These are phyloP conservation scores for Hydraecia micacea DNA, from an alignment of 2,888 invertebrate species.

Conservation along the genomic window DNA sequence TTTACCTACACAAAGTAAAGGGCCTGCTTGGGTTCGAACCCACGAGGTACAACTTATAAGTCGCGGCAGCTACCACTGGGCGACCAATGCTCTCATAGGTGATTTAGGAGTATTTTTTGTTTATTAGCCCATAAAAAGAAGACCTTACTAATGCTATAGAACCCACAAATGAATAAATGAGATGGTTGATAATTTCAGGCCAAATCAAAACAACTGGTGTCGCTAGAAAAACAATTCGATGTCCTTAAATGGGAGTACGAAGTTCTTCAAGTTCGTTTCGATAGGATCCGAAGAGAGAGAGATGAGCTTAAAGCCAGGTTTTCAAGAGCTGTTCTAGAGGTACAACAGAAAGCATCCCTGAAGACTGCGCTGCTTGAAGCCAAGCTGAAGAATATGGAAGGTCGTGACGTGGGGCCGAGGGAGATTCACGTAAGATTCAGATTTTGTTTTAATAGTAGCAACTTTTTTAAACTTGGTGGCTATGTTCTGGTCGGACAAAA, in stretches of 20 bases:
- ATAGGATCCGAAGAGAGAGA: constrained; percentile 93
- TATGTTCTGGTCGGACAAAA: background rate
- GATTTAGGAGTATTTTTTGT: background rate
- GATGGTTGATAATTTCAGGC: constrained; percentile 76
- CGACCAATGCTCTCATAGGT: too few species aligned
- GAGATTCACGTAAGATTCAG: constrained; percentile 90
- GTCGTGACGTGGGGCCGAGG: constrained; percentile 90
- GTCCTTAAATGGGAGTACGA: constrained; percentile 92
- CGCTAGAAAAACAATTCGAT: constrained; percentile 90
- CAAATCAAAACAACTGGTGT: constrained; percentile 89
- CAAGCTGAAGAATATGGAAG: constrained; percentile 93
- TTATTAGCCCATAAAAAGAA: background rate
- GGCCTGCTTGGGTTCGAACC: too few species aligned
- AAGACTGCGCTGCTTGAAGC: constrained; percentile 95
- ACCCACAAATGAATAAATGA: background rate
- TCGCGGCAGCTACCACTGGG: too few species aligned
- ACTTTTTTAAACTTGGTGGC: background rate
- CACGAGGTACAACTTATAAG: too few species aligned
- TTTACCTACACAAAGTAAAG: too few species aligned
- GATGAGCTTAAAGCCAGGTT: constrained; percentile 95
- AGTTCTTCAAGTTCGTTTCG: constrained; percentile 94
- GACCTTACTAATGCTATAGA: background rate
- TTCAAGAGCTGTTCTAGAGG: constrained; percentile 95
- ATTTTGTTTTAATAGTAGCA: background rate
- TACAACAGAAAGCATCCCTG: constrained; percentile 96